Percentiles rank a stretch among this genome's conserved stretches.
Evolutionary conservation across 2,888 invertebrate species (phyloP).

Genomic region (Dugesia japonica): DNA sequence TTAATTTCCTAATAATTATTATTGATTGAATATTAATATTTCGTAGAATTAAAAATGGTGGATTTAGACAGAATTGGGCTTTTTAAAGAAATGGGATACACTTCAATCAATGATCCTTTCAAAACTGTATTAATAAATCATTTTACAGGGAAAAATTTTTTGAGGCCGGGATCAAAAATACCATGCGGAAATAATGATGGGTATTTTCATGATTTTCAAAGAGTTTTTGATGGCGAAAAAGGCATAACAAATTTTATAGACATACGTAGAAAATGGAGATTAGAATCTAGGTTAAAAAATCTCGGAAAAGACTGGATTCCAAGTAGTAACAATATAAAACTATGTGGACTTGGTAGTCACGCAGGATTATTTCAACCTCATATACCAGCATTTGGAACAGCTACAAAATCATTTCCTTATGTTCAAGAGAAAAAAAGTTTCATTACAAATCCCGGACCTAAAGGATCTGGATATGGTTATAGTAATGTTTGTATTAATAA

Average conservation of each 20-base stretch:
- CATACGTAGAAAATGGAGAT: conserved; percentile 40
- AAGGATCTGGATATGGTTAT: conserved; percentile 48
- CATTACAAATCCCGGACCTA: conserved; percentile 45
- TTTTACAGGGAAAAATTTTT: conserved; percentile 39
- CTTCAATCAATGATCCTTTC: conserved; percentile 44
- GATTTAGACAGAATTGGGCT: conserved; percentile 48
- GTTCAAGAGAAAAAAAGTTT: conserved; percentile 42
- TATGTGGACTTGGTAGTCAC: conserved; percentile 42
- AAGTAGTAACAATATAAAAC: conserved; percentile 43
- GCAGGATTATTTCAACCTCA: conserved; percentile 45
- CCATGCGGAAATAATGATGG: conserved; percentile 43
- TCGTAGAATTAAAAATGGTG: too few relatives aligned
- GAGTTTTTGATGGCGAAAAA: conserved; percentile 44
- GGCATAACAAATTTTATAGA: conserved; percentile 45
- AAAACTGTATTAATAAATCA: conserved; percentile 43
- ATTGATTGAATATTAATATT: too few relatives aligned
- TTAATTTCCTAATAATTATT: too few relatives aligned
- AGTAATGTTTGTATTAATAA: conserved; percentile 41
- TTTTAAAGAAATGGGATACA: conserved; percentile 47
- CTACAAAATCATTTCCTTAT: conserved; percentile 37
- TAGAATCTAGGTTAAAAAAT: conserved; percentile 43
- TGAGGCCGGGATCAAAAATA: conserved; percentile 39
- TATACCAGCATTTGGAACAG: conserved; percentile 40
- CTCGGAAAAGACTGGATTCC: conserved; percentile 46
- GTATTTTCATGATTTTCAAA: conserved; percentile 43